Evolutionary conservation across 2,113 vertebrate species (phyloP).

Genomic region (Macquaria ambigua): DNA sequence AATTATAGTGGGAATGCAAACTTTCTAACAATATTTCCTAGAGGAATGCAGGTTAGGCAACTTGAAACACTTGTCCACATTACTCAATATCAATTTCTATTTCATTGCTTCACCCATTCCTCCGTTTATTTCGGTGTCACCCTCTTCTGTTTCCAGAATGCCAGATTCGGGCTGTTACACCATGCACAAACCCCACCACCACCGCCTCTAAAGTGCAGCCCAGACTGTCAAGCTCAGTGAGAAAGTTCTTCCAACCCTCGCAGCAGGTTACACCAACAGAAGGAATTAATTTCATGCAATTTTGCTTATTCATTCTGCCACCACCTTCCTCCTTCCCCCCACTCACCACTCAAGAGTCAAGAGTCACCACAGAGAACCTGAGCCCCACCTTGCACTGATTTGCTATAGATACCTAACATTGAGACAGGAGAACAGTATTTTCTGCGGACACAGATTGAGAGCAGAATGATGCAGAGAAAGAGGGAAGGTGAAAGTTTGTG

Average conservation of each 20-base stretch:
- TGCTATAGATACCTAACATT: background rate
- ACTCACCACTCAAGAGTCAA: background rate
- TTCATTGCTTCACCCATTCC: slow-evolving; percentile 25
- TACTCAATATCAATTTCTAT: slow-evolving; percentile 46
- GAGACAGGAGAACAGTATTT: slow-evolving; percentile 5
- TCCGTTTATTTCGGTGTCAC: slow-evolving; percentile 36
- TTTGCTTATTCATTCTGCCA: slow-evolving; percentile 50
- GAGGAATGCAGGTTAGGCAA: slow-evolving; percentile 29
- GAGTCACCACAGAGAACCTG: slow-evolving; percentile 4
- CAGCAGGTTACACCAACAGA: slow-evolving; percentile 20
- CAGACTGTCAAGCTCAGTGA: slow-evolving; percentile 8
- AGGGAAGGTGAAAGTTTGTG: background rate
- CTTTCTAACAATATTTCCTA: slow-evolving; percentile 48
- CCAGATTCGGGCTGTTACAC: slow-evolving; percentile 32
- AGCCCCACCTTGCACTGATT: slow-evolving; percentile 23
- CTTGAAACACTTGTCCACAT: slow-evolving; percentile 50
- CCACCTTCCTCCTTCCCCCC: background rate
- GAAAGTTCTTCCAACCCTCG: slow-evolving; percentile 43
- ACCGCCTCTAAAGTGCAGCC: slow-evolving; percentile 35
- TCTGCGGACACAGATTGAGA: background rate
- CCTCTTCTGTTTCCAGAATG: slow-evolving; percentile 27
- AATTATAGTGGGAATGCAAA: slow-evolving; percentile 57
- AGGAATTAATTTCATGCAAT: slow-evolving; percentile 46
- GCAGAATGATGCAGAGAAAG: background rate
- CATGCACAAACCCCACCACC: background rate